Evolutionary conservation across 2,888 invertebrate genomes (phyloP).

Genomic region (Teinopalpus imperialis): DNA sequence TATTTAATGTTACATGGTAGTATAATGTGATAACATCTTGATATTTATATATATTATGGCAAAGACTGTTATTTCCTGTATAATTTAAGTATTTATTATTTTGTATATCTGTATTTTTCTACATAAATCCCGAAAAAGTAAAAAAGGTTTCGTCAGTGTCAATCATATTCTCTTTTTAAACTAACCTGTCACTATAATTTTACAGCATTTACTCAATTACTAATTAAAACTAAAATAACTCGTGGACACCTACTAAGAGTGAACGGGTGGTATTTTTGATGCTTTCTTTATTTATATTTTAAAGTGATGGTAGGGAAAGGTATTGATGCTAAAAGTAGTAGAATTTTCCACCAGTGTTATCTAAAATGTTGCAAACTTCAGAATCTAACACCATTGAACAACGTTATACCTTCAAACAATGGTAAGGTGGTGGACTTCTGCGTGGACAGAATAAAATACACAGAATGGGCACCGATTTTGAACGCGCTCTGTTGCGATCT

Average conservation of each 20-base stretch:
- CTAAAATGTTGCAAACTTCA: slow-evolving; percentile 76
- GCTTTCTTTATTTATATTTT: slow-evolving; percentile 41
- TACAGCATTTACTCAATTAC: slow-evolving; percentile 54
- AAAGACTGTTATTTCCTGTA: no score
- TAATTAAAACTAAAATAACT: slow-evolving; percentile 30
- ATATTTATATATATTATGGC: no score
- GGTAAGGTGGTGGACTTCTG: slow-evolving; percentile 85
- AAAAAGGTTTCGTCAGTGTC: slow-evolving; percentile 39
- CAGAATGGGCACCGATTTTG: slow-evolving; percentile 89
- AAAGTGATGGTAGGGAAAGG: slow-evolving; percentile 70
- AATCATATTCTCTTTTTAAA: slow-evolving; percentile 56
- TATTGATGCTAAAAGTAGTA: slow-evolving; percentile 60
- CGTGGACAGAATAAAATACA: slow-evolving; percentile 88
- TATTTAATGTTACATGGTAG: no score
- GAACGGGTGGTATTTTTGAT: slow-evolving; percentile 50
- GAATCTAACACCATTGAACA: slow-evolving; percentile 66
- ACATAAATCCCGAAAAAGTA: no score
- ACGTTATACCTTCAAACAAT: slow-evolving; percentile 65
- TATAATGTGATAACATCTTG: no score
- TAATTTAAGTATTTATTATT: no score
- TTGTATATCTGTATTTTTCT: no score
- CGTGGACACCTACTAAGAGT: slow-evolving; percentile 32
- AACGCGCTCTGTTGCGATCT: slow-evolving; percentile 87
- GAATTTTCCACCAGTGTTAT: slow-evolving; percentile 76
- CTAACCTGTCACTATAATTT: slow-evolving; percentile 48